Evolutionary conservation across 92 coral and sea anemone species (phyloP).

Genomic region (Actinernus sp.): DNA sequence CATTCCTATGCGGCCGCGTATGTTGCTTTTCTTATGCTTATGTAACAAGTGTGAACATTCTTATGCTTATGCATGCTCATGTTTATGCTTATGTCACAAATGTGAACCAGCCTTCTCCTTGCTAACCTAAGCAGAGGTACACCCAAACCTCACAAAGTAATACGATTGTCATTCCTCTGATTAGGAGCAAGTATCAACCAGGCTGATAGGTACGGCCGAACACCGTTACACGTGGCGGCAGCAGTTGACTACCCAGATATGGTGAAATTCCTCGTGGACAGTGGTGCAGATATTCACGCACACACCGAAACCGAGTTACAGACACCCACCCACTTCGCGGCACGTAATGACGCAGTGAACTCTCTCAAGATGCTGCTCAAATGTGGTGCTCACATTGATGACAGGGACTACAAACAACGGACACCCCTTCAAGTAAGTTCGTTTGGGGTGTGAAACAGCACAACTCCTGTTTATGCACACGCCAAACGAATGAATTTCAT

Average conservation of each 20-base stretch:
- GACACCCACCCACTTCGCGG: slow-evolving; percentile 93
- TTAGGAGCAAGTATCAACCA: slow-evolving; percentile 85
- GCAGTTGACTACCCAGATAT: slow-evolving; percentile 98
- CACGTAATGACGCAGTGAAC: slow-evolving; percentile 87
- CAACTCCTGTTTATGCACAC: too few relatives aligned
- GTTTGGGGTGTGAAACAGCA: too few relatives aligned
- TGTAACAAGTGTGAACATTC: too few relatives aligned
- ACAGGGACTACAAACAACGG: slow-evolving; percentile 85
- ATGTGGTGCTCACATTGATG: slow-evolving; percentile 85
- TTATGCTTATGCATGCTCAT: too few relatives aligned
- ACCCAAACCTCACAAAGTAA: background rate
- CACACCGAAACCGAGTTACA: slow-evolving; percentile 84
- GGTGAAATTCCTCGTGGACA: slow-evolving; percentile 86
- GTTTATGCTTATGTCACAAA: too few relatives aligned
- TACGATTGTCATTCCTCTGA: background rate
- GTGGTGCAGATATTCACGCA: slow-evolving; percentile 86
- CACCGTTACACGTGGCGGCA: slow-evolving; percentile 93
- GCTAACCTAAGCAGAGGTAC: too few relatives aligned
- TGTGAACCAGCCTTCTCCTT: too few relatives aligned
- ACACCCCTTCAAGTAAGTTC: slow-evolving; percentile 93
- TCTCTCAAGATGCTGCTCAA: slow-evolving; percentile 87
- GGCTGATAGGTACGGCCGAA: slow-evolving; percentile 89
- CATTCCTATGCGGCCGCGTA: too few relatives aligned
- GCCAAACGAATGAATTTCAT: too few relatives aligned
- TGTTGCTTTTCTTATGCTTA: too few relatives aligned